Percentiles rank a stretch among this genome's conserved stretches.
phyloP scores from a whole-genome alignment of 37 sponge, comb jelly and placozoan genomes.

The Chondrosia reniformis region DNA sequence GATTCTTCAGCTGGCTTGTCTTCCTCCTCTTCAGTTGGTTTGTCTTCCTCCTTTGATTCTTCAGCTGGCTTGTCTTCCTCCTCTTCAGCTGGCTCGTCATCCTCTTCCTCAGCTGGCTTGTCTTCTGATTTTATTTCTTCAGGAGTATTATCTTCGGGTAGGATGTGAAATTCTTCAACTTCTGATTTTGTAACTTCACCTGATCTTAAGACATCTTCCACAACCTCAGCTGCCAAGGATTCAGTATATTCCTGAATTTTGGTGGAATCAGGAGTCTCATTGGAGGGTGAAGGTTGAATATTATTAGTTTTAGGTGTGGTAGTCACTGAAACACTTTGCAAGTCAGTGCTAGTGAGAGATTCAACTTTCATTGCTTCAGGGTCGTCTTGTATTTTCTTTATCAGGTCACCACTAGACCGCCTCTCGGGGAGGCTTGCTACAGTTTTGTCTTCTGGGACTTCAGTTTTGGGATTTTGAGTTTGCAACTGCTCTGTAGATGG shows the following conservation, averaged over 20 bases:
- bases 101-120: not conserved
- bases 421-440: too few species aligned
- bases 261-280: not conserved
- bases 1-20: not conserved
- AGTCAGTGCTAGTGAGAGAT: conserved; percentile 3
- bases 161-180: not conserved
- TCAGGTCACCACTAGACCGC: too few species aligned
- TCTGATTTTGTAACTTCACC: not conserved
- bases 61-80: not conserved
- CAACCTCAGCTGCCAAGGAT: not conserved
- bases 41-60: not conserved
- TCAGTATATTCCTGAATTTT: not conserved
- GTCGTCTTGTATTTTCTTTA: too few species aligned
- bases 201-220: not conserved
- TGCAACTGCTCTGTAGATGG: too few species aligned
- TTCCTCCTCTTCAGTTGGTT: not conserved
- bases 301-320: too few species aligned
- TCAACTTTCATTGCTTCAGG: not conserved
- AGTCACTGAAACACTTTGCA: not conserved
- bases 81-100: not conserved
- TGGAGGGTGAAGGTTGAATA: too few species aligned
- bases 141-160: not conserved
- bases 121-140: too few species aligned
- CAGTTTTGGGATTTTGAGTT: too few species aligned
- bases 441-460: not conserved